Evolutionary conservation across 2,888 invertebrate species (phyloP), one percentile per base, ranked within the genome.

Genomic region (Nomada flava): DNA sequence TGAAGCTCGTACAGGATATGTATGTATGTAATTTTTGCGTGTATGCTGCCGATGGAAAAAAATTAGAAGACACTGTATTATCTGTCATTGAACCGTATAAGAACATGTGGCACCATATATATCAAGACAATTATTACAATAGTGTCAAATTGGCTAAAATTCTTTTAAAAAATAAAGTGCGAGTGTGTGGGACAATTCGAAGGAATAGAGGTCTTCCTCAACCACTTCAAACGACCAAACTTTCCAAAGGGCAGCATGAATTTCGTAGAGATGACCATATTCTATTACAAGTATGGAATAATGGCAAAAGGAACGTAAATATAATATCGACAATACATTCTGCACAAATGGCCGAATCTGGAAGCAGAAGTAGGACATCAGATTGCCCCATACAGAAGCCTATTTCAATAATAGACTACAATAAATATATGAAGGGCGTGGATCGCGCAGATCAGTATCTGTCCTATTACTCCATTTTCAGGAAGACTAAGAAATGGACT

Each of bases 351-450:
- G 26, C 15, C 18, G 52, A 62, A 71, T 62, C 42, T 20, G 18
- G n/a, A 62, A 52, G 11, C 63, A 63, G 29, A 63, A 63, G 63
- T 7, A 63, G 7, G 20, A 63, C 20, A 63, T 63, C 63, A 63
- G 44, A 44, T 47, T 20, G 13, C 23, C 47, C 7, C 11, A 63
- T 63, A 63, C 47, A 63, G 20, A 63, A 47, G 63, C 63, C 44
- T 59, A 59, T 26, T 18, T 59, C 29, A 4, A 59, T 59, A 26
- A 59, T 59, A 59, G 59, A 59, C 52, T 70, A 60, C 2, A 70
- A 70, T 20, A 89, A 65, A 20, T 73, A 73, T 73, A 73, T 73
- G 73, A 73, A 73, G 64, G 65, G 73, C 47, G 57, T 59, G 5
- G 59, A 59, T 59, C 59, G 59, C 59, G 7, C 59, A 5, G 59